These are phyloP conservation scores for Julus scandinavius DNA, from an alignment of 2,888 invertebrate genomes.

Conservation along the genomic window DNA sequence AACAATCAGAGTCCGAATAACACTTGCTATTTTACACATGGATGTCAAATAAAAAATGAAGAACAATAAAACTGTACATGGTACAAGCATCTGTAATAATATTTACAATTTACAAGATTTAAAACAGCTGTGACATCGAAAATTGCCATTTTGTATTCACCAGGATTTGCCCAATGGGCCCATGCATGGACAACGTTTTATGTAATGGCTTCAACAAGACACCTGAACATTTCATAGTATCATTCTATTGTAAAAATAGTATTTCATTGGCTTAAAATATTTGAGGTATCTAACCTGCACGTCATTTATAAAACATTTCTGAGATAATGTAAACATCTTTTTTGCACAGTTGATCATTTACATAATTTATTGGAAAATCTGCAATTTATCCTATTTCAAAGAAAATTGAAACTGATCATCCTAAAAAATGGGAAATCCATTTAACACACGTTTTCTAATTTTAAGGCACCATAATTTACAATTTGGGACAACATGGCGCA, in stretches of 20 bases:
- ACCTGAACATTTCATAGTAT: not conserved
- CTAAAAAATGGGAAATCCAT: no score
- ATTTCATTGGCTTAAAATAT: conserved; percentile 12
- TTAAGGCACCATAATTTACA: no score
- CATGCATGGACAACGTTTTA: not conserved
- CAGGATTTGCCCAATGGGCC: not conserved
- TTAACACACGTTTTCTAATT: no score
- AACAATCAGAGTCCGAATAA: not conserved
- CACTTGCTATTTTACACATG: conserved; percentile 10
- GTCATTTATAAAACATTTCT: not conserved
- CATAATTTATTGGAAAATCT: not conserved
- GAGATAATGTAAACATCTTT: not conserved
- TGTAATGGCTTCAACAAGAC: not conserved
- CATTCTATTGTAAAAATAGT: not conserved
- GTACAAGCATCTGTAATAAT: conserved; percentile 11
- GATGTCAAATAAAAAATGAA: conserved; percentile 10
- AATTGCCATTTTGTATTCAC: no score
- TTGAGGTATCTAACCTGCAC: conserved; percentile 12
- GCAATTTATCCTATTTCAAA: not conserved
- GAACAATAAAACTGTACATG: conserved; percentile 4
- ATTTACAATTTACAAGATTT: conserved; percentile 40
- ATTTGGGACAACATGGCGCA: no score
- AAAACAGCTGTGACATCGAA: not conserved
- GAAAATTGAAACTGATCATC: not conserved
- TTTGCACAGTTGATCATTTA: not conserved